Conservation (phyloP, 2,113 vertebrate genomes). For the Trachemys scripta region DNA sequence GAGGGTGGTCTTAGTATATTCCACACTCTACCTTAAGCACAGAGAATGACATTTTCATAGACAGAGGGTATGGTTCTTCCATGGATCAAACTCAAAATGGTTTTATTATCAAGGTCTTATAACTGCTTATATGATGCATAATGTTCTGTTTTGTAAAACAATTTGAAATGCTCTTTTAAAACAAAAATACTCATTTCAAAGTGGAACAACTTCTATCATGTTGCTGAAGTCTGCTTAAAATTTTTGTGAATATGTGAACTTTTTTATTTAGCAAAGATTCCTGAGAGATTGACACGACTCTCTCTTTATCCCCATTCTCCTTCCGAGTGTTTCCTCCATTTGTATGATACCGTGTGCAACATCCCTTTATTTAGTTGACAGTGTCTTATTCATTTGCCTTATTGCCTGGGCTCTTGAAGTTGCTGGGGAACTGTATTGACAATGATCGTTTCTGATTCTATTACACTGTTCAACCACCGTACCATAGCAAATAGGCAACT, state of each 20-base stretch:
- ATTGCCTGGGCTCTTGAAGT: constrained; percentile 48
- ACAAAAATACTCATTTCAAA: constrained; percentile 77
- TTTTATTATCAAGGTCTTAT: constrained; percentile 51
- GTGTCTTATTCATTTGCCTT: constrained; percentile 58
- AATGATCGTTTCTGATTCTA: constrained; percentile 64
- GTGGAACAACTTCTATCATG: constrained; percentile 53
- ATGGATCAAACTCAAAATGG: constrained; percentile 59
- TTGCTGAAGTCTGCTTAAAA: constrained; percentile 76
- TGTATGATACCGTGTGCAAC: constrained; percentile 38
- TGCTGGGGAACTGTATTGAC: constrained; percentile 64
- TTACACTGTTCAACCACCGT: constrained; percentile 45
- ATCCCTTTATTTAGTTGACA: constrained; percentile 61
- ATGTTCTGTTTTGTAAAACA: constrained; percentile 54
- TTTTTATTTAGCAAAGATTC: constrained; percentile 56
- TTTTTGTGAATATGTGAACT: constrained; percentile 65
- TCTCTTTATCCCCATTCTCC: not conserved
- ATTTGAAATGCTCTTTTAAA: constrained; percentile 76
- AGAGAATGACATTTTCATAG: constrained; percentile 68
- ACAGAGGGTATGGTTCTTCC: constrained; percentile 56
- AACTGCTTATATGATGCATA: constrained; percentile 39
- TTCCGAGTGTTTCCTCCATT: constrained; percentile 59
- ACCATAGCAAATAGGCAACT: constrained; percentile 51
- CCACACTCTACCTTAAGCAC: constrained; percentile 67
- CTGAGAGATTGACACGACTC: constrained; percentile 6
- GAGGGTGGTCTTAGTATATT: constrained; percentile 54